phyloP scores from a whole-genome alignment of 1,140 invertebrate genomes.

The Physella acuta region DNA sequence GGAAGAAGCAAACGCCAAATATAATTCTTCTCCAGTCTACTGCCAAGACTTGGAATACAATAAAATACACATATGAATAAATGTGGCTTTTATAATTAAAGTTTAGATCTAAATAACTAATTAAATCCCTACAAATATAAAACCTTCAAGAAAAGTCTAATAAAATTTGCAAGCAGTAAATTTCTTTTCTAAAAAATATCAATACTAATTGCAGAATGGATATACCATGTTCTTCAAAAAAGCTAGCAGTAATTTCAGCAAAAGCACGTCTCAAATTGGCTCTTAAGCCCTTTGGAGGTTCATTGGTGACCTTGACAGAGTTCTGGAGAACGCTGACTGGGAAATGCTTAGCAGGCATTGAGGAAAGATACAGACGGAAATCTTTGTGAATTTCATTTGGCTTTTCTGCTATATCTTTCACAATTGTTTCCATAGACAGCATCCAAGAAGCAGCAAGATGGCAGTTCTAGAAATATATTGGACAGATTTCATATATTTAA shows the following conservation, averaged over 20 bases:
- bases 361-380: constrained; percentile 59
- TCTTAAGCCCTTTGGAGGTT: constrained; percentile 62
- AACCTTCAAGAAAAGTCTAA: constrained; percentile 15
- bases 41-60: constrained; percentile 66
- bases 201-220: not conserved
- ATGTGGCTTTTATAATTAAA: not conserved
- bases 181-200: constrained; percentile 8
- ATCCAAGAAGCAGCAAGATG: constrained; percentile 62
- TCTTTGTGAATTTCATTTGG: constrained; percentile 55
- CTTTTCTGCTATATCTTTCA: constrained; percentile 56
- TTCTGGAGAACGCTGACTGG: constrained; percentile 61
- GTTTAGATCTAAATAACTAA: not conserved
- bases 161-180: not conserved
- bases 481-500: too few species aligned
- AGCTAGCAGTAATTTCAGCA: constrained; percentile 59
- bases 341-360: constrained; percentile 60
- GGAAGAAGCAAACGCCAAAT: constrained; percentile 69
- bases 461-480: constrained; percentile 60
- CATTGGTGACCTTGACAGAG: constrained; percentile 62
- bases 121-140: not conserved
- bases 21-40: constrained; percentile 73
- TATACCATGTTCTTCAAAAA: constrained; percentile 78
- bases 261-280: constrained; percentile 73
- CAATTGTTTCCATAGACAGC: constrained; percentile 56
- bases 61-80: not conserved